phyloP scores from a whole-genome alignment of 2,113 vertebrate genomes.

The Colinus virginianus region DNA sequence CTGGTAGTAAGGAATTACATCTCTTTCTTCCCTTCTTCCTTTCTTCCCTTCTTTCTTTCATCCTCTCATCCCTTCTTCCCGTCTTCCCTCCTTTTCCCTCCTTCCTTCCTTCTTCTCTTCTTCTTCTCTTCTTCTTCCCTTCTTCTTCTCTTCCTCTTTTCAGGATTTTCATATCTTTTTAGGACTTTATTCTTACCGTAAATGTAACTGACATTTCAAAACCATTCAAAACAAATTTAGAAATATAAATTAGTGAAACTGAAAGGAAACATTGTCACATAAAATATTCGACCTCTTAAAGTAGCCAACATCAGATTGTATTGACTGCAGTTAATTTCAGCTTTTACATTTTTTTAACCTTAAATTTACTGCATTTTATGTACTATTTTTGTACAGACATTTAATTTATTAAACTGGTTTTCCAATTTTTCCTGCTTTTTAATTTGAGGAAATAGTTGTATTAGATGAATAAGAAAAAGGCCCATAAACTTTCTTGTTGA shows the following conservation, averaged over 20 bases:
- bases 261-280: fast-evolving
- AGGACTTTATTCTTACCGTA: not conserved
- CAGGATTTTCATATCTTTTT: not conserved
- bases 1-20: slow-evolving; percentile 27
- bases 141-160: too few species aligned
- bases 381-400: not conserved
- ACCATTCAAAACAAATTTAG: fast-evolving
- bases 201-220: not conserved
- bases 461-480: not conserved
- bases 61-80: too few species aligned
- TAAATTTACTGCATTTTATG: not conserved
- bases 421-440: not conserved
- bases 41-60: not conserved
- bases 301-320: fast-evolving
- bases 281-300: not conserved
- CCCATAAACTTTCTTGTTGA: fast-evolving
- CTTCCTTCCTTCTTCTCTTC: too few species aligned
- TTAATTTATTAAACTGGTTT: not conserved
- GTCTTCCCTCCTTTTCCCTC: too few species aligned
- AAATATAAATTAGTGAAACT: not conserved
- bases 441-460: not conserved
- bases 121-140: too few species aligned
- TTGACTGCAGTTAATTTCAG: not conserved
- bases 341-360: not conserved
- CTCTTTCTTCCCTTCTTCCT: too few species aligned